A percentile compares a stretch with the other conserved stretches of the same genome.
These are phyloP conservation scores for Diaphora mendica DNA, from an alignment of 2,888 invertebrate genomes.

Conservation along the genomic window DNA sequence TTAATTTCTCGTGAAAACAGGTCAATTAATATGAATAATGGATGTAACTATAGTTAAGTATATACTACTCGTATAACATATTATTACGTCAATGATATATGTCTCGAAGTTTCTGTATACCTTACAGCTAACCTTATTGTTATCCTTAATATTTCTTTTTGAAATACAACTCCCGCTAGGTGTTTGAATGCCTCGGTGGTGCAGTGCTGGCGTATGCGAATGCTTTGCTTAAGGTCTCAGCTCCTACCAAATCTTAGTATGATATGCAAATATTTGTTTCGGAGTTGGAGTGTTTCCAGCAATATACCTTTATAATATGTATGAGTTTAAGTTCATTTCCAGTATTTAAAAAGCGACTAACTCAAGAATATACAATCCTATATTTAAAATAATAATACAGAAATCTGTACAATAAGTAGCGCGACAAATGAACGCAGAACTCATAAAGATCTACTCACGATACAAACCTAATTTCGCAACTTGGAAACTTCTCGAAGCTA, in stretches of 20 bases:
- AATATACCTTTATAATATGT: too few species aligned
- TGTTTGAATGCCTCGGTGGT: too few species aligned
- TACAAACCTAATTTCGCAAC: slow-evolving; percentile 46
- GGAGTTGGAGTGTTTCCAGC: too few species aligned
- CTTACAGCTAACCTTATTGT: too few species aligned
- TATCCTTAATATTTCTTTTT: too few species aligned
- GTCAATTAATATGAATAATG: not conserved
- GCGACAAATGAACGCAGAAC: slow-evolving; percentile 39
- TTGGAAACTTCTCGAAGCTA: slow-evolving; percentile 20
- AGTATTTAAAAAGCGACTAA: not conserved
- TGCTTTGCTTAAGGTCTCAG: too few species aligned
- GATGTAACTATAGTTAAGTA: not conserved
- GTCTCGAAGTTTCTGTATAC: not conserved
- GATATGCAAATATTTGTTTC: too few species aligned
- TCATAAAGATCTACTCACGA: slow-evolving; percentile 44
- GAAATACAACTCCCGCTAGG: too few species aligned
- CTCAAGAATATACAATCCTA: not conserved
- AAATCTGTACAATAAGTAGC: slow-evolving; percentile 40
- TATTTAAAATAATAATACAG: slow-evolving; percentile 1
- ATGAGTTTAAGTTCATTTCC: not conserved
- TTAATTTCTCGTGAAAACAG: not conserved
- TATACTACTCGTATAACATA: not conserved
- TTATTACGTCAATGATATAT: not conserved
- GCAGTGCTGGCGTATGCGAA: too few species aligned
- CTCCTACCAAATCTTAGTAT: too few species aligned